These are phyloP conservation scores for Dryas iulia DNA, from an alignment of 1,140 invertebrate genomes.

Conservation along the genomic window DNA sequence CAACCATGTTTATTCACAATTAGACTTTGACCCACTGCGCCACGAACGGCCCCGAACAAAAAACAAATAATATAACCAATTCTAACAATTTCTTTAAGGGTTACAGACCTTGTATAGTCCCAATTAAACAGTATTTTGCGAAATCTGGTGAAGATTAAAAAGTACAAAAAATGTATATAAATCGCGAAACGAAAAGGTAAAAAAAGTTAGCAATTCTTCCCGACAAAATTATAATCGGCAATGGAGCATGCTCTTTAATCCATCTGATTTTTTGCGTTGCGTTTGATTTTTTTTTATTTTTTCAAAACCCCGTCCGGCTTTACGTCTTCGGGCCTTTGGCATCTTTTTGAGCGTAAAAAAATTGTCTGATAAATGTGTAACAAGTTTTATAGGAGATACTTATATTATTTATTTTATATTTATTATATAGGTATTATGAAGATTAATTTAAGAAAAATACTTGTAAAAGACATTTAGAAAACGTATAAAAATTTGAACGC, in stretches of 20 bases:
- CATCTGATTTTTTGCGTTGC: constrained; percentile 42
- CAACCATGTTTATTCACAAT: too few relatives aligned
- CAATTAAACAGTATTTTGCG: constrained; percentile 62
- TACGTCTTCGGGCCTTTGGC: constrained; percentile 51
- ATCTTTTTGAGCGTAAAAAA: constrained; percentile 40
- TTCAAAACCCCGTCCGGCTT: constrained; percentile 34
- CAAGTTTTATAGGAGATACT: constrained; percentile 1
- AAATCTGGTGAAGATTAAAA: constrained; percentile 51
- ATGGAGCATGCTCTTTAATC: constrained; percentile 67
- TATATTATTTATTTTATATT: neutral
- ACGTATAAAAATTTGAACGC: too few relatives aligned
- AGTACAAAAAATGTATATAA: constrained; percentile 36
- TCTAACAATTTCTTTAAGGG: too few relatives aligned
- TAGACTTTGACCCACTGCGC: too few relatives aligned
- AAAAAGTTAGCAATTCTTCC: constrained; percentile 47
- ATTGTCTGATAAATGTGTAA: constrained; percentile 25
- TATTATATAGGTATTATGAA: too few relatives aligned
- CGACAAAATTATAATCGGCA: constrained; percentile 65
- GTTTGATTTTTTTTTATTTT: constrained; percentile 33
- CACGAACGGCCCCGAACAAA: too few relatives aligned
- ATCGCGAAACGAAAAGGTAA: constrained; percentile 45
- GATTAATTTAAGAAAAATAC: too few relatives aligned
- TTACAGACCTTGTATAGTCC: constrained; percentile 36
- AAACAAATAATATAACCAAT: too few relatives aligned
- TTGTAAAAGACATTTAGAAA: too few relatives aligned